A percentile compares a stretch with the other conserved stretches of the same genome.
phyloP scores from a whole-genome alignment of 2,888 invertebrate species.

The Adelognathus sp. region DNA sequence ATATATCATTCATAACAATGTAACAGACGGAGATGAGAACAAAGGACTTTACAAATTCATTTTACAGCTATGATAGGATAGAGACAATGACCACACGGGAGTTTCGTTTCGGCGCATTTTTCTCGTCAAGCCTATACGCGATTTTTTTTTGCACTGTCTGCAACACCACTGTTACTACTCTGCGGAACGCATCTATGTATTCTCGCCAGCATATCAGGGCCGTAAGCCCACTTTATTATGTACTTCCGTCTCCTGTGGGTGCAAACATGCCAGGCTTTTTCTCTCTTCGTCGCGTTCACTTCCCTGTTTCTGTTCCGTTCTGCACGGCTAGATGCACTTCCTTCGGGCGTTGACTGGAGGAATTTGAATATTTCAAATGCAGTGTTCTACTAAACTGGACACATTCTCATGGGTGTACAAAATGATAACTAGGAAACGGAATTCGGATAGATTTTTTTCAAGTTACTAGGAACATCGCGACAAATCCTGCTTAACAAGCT shows the following conservation, averaged over 20 bases:
- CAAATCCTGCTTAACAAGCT: no score
- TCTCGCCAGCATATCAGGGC: slow-evolving; percentile 16
- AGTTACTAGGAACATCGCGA: no score
- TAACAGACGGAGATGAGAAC: neutral
- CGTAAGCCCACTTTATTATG: slow-evolving; percentile 32
- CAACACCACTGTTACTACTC: neutral
- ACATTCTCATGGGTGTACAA: no score
- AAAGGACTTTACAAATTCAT: neutral
- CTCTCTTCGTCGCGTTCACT: neutral
- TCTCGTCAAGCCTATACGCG: slow-evolving; percentile 10
- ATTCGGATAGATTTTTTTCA: no score
- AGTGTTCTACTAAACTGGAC: no score
- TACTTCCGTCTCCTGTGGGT: slow-evolving; percentile 23
- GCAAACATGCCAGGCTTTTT: neutral
- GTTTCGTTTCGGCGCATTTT: neutral
- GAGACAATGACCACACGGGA: neutral
- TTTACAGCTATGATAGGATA: neutral
- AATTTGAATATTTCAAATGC: neutral
- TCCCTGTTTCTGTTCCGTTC: neutral
- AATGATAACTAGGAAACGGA: no score
- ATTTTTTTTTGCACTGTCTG: neutral
- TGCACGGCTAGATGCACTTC: neutral
- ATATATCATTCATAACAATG: neutral
- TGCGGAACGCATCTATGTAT: neutral
- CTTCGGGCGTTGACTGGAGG: neutral